Evolutionary conservation across 2,797 vertebrate species (phyloP), one percentile per base, ranked within the genome.

Genomic region (Columba guinea): DNA sequence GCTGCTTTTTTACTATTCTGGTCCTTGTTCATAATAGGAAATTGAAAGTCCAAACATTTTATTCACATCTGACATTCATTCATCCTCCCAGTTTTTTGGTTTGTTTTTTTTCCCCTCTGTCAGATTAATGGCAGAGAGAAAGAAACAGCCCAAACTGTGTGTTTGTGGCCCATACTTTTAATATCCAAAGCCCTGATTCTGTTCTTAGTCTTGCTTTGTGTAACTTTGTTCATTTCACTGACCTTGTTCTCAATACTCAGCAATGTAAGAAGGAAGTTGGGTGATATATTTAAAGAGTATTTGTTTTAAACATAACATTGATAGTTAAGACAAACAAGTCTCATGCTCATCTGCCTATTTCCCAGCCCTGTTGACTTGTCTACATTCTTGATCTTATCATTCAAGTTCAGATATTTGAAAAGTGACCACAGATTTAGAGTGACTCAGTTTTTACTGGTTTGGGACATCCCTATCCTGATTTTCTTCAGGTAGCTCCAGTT

Each of bases 11-110:
- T 80, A 90, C 53, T 95, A 62, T 90, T 96, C 80, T 74, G 55
- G 68, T 94, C 49, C 49, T 74, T 52, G 28, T 78, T 94, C 89
- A 65, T n/a, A 81, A 88, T 71, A 84, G 77, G 56, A 93, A 96
- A 90, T 93, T 84, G 87, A 90, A 93, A 93, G 56, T 60, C 46
- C 39, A 44, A 28, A 79, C 60, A 83, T 93, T 77, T 95, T 87
- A 59, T 96, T 96, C 73, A 63, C 70, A 82, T 94, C 77, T 94
- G 95, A 87, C 37, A 83, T 87, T 82, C 74, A 94, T 94, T 95
- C 68, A 83, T 41, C 23, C 49, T 87, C 59, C 32, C 49, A 44
- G 37, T 64, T 93, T 93, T 34, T 58, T 91, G 37, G 37, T 37
- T 37, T 37, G 37, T 91, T 89, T 60, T 48, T 46, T 91, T 93